phyloP scores from a whole-genome alignment of 2,113 vertebrate species.

The Panthera tigris region DNA sequence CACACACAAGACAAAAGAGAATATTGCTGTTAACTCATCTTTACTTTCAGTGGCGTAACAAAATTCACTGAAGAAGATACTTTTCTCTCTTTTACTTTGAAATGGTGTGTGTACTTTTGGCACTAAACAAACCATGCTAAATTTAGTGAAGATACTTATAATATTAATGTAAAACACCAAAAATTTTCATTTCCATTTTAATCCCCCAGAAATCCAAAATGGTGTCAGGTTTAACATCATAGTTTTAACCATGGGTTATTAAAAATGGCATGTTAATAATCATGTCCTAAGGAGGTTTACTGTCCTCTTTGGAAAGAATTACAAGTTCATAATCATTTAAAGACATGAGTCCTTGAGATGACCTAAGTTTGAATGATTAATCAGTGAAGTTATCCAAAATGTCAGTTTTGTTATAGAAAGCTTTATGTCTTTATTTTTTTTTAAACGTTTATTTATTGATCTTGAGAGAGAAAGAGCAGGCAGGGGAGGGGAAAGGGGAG shows the following conservation, averaged over 20 bases:
- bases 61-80: not conserved
- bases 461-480: no score
- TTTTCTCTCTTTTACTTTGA: not conserved
- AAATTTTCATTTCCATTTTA: slow-evolving; percentile 16
- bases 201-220: slow-evolving; percentile 15
- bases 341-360: not conserved
- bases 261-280: slow-evolving; percentile 21
- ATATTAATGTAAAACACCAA: not conserved
- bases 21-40: not conserved
- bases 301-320: slow-evolving; percentile 26
- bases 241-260: not conserved
- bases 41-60: not conserved
- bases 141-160: not conserved
- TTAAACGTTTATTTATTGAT: no score
- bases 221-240: not conserved
- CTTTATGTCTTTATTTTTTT: not conserved
- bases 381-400: slow-evolving; percentile 20
- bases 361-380: not conserved
- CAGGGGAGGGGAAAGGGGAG: no score
- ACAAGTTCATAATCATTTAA: not conserved
- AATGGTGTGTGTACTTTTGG: not conserved
- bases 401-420: not conserved
- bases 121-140: not conserved
- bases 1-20: slow-evolving; percentile 42
- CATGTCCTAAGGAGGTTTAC: not conserved